A percentile compares a stretch with the other conserved stretches of the same genome.
phyloP scores from a whole-genome alignment of 2,888 invertebrate genomes.

The Dexiosoma caninum region DNA sequence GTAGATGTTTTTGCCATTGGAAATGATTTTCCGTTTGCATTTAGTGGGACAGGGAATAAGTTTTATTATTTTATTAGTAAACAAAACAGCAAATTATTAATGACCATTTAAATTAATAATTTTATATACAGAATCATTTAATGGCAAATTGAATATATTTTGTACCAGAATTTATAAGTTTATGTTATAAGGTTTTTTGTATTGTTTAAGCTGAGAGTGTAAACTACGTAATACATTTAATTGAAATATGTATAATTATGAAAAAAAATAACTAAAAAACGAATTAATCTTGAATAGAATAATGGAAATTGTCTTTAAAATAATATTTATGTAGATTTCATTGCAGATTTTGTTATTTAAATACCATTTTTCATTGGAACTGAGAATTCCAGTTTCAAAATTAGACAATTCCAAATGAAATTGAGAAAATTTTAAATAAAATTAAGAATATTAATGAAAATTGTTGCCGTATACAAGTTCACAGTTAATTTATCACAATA shows the following conservation, averaged over 20 bases:
- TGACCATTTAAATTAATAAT: background rate
- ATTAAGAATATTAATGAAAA: too few species aligned
- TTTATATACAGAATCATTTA: background rate
- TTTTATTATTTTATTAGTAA: conserved; percentile 18
- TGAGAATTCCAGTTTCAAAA: too few species aligned
- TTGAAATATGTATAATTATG: background rate
- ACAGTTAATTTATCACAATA: too few species aligned
- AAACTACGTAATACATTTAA: background rate
- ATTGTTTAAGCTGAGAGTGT: conserved; percentile 3
- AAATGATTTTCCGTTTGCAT: too few species aligned
- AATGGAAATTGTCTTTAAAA: conserved; percentile 12
- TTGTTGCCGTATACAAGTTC: too few species aligned
- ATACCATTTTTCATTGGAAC: too few species aligned
- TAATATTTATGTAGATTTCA: too few species aligned
- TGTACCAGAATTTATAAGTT: background rate
- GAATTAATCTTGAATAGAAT: conserved; percentile 1
- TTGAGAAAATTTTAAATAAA: too few species aligned
- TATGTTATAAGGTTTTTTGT: background rate
- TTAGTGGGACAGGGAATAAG: too few species aligned
- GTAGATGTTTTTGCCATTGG: too few species aligned
- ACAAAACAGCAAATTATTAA: background rate
- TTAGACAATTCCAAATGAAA: too few species aligned
- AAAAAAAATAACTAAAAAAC: conserved; percentile 3
- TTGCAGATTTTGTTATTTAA: too few species aligned
- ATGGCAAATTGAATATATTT: background rate